Evolutionary conservation across 2,797 vertebrate species (phyloP).

Genomic region (Poecile montanus): DNA sequence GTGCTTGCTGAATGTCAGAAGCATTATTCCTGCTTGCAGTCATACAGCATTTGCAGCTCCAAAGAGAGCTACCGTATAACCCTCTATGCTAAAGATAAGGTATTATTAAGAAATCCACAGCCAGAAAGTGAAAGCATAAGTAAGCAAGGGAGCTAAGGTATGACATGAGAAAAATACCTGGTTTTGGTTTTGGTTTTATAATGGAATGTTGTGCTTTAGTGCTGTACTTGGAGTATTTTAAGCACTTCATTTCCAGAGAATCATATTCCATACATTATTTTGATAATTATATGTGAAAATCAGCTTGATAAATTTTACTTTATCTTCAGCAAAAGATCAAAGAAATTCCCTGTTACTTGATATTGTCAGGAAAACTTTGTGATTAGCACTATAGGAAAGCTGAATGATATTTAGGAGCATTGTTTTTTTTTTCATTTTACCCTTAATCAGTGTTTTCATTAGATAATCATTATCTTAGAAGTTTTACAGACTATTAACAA

Average conservation of each 20-base stretch:
- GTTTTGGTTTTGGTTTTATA: neutral
- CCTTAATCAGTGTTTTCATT: neutral
- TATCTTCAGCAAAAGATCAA: neutral
- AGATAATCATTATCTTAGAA: neutral
- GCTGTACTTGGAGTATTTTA: neutral
- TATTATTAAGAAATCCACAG: slow-evolving; percentile 14
- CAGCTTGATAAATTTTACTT: neutral
- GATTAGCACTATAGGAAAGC: neutral
- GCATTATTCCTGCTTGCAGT: neutral
- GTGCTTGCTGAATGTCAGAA: neutral
- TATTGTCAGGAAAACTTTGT: neutral
- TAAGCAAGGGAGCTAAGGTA: neutral
- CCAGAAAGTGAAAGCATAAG: neutral
- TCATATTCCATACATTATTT: neutral
- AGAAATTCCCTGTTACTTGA: neutral
- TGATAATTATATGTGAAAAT: slow-evolving; percentile 21
- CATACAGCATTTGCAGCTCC: slow-evolving; percentile 1
- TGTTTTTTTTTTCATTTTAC: neutral
- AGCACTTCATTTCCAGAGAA: neutral
- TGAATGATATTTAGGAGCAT: neutral
- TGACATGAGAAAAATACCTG: neutral
- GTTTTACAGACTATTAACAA: neutral
- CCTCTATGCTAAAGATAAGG: slow-evolving; percentile 10
- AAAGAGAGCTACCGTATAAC: slow-evolving; percentile 9
- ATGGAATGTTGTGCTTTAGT: neutral